Conservation (phyloP, 53 echinoderm and acorn worm species). For the Astropecten irregularis region DNA sequence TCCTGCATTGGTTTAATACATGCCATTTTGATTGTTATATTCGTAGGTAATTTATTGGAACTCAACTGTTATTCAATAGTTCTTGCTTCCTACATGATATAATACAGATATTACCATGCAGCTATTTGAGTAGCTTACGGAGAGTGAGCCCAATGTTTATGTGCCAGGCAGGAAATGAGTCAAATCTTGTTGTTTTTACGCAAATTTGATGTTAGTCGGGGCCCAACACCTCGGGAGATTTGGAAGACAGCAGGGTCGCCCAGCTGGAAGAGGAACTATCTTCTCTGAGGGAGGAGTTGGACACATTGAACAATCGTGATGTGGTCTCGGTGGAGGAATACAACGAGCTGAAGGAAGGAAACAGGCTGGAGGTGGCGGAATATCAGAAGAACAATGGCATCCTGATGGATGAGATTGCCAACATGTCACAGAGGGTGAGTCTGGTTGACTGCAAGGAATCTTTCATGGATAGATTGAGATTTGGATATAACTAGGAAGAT, state of each 20-base stretch:
- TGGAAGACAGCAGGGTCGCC: constrained; percentile 50
- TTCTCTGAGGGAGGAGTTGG: constrained; percentile 69
- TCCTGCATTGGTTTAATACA: not conserved
- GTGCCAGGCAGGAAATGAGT: no score
- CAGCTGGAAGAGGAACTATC: constrained; percentile 78
- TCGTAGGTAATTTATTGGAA: not conserved
- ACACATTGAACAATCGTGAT: constrained; percentile 43
- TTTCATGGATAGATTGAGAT: not conserved
- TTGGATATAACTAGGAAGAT: not conserved
- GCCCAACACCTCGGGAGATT: not conserved
- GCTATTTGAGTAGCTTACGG: no score
- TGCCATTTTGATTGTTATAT: not conserved
- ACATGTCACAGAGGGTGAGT: constrained; percentile 75
- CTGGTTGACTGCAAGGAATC: not conserved
- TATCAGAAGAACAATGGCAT: constrained; percentile 65
- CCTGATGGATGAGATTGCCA: constrained; percentile 82
- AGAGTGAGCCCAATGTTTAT: no score
- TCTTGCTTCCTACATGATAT: no score
- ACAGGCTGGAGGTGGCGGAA: constrained; percentile 59
- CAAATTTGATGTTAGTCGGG: no score
- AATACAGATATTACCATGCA: no score
- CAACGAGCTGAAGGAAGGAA: constrained; percentile 67
- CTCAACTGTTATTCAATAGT: no score
- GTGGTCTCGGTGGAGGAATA: constrained; percentile 67
- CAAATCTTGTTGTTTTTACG: no score